Percentiles rank a stretch among this genome's conserved stretches.
Evolutionary conservation across 2,797 vertebrate species (phyloP).

Genomic region (Picus viridis): DNA sequence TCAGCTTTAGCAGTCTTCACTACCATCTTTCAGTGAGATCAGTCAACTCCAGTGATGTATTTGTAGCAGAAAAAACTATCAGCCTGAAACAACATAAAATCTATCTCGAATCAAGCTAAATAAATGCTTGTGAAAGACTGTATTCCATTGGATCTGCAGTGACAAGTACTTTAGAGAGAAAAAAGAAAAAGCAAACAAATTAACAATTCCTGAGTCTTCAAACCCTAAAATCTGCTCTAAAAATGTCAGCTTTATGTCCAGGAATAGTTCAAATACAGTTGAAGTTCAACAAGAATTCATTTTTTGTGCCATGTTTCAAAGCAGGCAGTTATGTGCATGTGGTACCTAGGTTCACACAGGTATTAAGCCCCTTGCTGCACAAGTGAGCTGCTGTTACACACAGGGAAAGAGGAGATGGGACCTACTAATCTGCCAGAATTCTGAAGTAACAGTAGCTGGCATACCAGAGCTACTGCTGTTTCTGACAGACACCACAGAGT

Average conservation of each 20-base stretch:
- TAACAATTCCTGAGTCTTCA: not conserved
- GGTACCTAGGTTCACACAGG: not conserved
- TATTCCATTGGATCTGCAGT: not conserved
- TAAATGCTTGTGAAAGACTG: not conserved
- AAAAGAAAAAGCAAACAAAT: not conserved
- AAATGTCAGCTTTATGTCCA: not conserved
- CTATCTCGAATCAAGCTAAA: not conserved
- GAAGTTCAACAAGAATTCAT: not conserved
- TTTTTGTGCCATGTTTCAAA: not conserved
- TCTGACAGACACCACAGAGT: not conserved
- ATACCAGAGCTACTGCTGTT: not conserved
- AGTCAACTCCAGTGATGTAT: not conserved
- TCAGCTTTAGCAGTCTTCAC: not conserved
- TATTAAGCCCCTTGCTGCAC: not conserved
- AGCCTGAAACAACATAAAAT: not conserved
- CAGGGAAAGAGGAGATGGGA: not conserved
- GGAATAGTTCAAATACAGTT: not conserved
- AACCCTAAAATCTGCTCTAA: not conserved
- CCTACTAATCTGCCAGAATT: not conserved
- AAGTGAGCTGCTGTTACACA: not conserved
- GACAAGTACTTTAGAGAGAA: not conserved
- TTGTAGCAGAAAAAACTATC: not conserved
- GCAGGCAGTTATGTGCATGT: not conserved
- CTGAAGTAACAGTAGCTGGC: not conserved
- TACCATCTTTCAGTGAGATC: not conserved